phyloP scores from a whole-genome alignment of 2,888 invertebrate species.

The Arrhopalites spinosus region DNA sequence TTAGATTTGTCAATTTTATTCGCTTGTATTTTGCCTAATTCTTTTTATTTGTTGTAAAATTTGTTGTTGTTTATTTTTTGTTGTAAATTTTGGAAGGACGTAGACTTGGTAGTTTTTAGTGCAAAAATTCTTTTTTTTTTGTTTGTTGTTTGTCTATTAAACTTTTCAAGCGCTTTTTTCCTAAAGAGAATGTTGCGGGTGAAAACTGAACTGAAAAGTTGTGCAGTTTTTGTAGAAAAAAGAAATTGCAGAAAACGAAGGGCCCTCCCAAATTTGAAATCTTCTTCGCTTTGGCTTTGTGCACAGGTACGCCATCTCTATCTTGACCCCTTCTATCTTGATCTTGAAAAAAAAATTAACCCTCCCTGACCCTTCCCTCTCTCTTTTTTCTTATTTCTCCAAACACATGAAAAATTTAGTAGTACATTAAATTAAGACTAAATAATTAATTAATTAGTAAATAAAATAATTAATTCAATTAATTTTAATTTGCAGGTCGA shows the following conservation, averaged over 20 bases:
- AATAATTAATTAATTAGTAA: not conserved
- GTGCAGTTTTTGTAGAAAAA: not conserved
- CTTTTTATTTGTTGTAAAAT: not conserved
- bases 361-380: too few relatives aligned
- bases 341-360: too few relatives aligned
- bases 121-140: too few relatives aligned
- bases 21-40: slow-evolving; percentile 4
- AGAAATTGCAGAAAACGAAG: slow-evolving; percentile 8
- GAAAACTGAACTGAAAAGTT: not conserved
- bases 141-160: not conserved
- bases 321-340: slow-evolving; percentile 33
- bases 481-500: slow-evolving; percentile 60
- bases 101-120: too few relatives aligned
- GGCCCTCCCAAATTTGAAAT: slow-evolving; percentile 30
- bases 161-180: not conserved
- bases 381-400: not conserved
- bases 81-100: too few relatives aligned
- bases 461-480: not conserved
- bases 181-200: not conserved
- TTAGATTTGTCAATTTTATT: not conserved
- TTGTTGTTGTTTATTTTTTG: too few relatives aligned
- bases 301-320: slow-evolving; percentile 56
- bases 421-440: not conserved
- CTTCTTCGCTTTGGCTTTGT: slow-evolving; percentile 50
- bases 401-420: not conserved